Evolutionary conservation across 2,797 vertebrate genomes (phyloP), one percentile per base, ranked within the genome.

Genomic region (Dendrocincla tyrannina): DNA sequence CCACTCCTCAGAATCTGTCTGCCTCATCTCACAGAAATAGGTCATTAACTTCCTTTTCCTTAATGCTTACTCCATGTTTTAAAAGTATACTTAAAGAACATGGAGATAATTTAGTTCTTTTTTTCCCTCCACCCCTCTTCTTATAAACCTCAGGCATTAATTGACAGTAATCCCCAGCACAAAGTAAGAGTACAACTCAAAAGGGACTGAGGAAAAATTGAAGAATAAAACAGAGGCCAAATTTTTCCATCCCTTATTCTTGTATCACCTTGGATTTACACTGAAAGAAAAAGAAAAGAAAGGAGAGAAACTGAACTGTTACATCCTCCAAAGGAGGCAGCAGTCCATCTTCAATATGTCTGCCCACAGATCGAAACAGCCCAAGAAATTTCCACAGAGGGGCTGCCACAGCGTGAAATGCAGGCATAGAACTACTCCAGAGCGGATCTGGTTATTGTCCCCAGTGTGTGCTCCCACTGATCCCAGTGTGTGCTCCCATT

Each of bases 21-120:
- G 33, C 30, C 52, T 91, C 4, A 2, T 87, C 58, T 67, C 27
- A 46, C 25, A 68, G 68, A 92, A 92, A 75, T 16, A 87, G 33
- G 25, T 52, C 70, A 50, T 70, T 80, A 74, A 86, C 72, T 92
- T 91, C 91, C 92, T 69, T 89, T 91, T 84, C 75, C n/a, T 91
- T 82, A 68, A 74, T 82, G 74, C 77, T 91, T 93, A 70, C 49
- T 93, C 52, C 28, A 13, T 46, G 16, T 60, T 88, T 93, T 79
- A 22, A 56, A 87, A 73, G 23, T 59, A 37, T 22, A 84, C 22
- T 63, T 10, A 86, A 88, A 78, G 75, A 86, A 87, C 24, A 49
- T 60, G 25, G 27, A 81, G 17, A 25, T 2, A 3, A 49, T 56
- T 72, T 76, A 86, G 37, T 91, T 93, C 67, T 46, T 79, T 87